These are phyloP conservation scores for Mya arenaria DNA, from an alignment of 1,140 invertebrate genomes.

Conservation along the genomic window DNA sequence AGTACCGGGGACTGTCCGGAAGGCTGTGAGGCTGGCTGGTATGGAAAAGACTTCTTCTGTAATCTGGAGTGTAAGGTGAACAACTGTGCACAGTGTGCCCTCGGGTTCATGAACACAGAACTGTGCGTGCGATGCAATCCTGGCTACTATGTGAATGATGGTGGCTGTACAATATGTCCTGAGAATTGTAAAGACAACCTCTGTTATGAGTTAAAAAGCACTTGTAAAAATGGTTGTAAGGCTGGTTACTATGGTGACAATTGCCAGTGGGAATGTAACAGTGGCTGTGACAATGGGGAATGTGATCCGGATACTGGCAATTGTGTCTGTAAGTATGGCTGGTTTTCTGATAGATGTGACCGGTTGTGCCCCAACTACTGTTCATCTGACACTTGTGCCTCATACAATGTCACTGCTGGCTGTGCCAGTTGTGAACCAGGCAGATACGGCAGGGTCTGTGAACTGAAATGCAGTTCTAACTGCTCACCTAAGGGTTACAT, in stretches of 20 bases:
- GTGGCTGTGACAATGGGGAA: background rate
- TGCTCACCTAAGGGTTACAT: background rate
- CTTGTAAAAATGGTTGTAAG: conserved; percentile 6
- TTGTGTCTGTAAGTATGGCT: conserved; percentile 18
- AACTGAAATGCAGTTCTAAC: conserved; percentile 1
- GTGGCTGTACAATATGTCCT: conserved; percentile 3
- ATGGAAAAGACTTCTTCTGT: conserved; percentile 22
- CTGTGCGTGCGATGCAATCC: background rate
- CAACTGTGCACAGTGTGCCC: conserved; percentile 6
- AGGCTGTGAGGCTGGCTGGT: conserved; percentile 26
- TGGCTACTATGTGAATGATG: conserved; percentile 8
- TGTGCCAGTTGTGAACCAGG: conserved; percentile 15
- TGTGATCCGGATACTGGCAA: background rate
- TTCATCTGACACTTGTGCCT: background rate
- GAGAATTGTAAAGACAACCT: background rate
- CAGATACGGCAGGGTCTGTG: background rate
- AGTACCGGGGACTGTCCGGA: conserved; percentile 9
- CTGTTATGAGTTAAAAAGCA: conserved; percentile 8
- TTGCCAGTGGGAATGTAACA: conserved; percentile 4
- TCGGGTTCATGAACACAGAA: background rate
- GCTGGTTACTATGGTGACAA: conserved; percentile 20
- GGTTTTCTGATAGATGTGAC: conserved; percentile 22
- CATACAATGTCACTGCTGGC: background rate
- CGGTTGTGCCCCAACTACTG: conserved; percentile 25
- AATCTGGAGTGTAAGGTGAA: background rate